Conservation (phyloP, 2,888 invertebrate species). For the Lasioglossum zephyrum region DNA sequence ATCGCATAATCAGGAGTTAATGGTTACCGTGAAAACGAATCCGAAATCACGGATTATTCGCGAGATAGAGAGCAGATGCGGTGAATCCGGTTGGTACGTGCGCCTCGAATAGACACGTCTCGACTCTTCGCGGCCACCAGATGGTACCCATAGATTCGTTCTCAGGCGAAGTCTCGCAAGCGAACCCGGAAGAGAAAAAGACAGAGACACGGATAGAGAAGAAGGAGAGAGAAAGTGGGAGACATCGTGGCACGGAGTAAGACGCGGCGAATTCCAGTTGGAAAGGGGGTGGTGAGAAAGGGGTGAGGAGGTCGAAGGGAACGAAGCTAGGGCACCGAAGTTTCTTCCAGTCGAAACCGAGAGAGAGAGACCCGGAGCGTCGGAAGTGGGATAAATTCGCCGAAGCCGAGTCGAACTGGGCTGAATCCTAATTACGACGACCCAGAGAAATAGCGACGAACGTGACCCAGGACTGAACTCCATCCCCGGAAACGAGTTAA, state of each 20-base stretch:
- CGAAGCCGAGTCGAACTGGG: conserved; percentile 60
- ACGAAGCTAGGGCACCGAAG: conserved; percentile 40
- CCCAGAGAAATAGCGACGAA: conserved; percentile 62
- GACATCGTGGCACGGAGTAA: neutral
- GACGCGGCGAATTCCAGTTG: conserved; percentile 12
- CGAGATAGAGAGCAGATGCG: conserved; percentile 63
- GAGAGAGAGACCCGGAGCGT: conserved; percentile 24
- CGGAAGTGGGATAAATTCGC: conserved; percentile 71
- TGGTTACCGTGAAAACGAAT: conserved; percentile 47
- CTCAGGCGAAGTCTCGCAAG: conserved; percentile 32
- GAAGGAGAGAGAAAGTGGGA: neutral
- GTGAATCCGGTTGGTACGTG: conserved; percentile 63
- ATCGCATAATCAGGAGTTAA: conserved; percentile 38
- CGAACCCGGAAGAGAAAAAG: neutral
- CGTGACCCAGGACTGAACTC: conserved; percentile 69
- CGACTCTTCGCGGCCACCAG: conserved; percentile 63
- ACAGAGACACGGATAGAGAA: neutral
- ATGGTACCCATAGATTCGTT: conserved; percentile 59
- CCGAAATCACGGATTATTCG: conserved; percentile 61
- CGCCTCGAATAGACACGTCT: conserved; percentile 65
- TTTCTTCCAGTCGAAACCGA: conserved; percentile 44
- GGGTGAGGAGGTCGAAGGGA: conserved; percentile 10
- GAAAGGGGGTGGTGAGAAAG: neutral
- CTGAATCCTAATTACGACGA: conserved; percentile 73
- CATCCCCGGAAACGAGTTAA: conserved; percentile 51